Conservation (phyloP, 64 coral and sea anemone species). For the Catalaphyllia jardinei region DNA sequence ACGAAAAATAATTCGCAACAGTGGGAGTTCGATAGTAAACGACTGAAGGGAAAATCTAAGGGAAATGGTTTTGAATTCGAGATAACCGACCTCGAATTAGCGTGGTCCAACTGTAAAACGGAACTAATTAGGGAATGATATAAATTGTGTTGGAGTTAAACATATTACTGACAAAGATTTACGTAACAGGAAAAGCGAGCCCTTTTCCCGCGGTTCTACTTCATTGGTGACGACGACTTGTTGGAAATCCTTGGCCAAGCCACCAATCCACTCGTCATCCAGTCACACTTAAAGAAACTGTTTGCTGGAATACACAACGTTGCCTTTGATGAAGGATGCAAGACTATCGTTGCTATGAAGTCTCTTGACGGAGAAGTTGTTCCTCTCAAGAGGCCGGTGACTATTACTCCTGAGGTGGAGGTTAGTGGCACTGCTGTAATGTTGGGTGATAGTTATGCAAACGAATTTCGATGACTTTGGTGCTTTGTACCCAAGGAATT, state of each 20-base stretch:
- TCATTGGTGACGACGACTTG: constrained; percentile 96
- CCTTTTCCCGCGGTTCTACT: constrained; percentile 96
- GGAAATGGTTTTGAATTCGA: no score
- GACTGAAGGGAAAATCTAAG: no score
- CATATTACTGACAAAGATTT: background rate
- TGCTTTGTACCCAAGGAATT: no score
- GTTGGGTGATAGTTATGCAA: no score
- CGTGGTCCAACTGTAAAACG: no score
- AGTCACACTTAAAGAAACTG: constrained; percentile 94
- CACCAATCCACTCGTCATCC: constrained; percentile 93
- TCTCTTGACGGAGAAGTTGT: constrained; percentile 95
- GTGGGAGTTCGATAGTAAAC: no score
- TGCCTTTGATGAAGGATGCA: constrained; percentile 89
- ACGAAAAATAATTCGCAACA: no score
- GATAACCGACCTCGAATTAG: no score
- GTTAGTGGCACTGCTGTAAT: constrained; percentile 1
- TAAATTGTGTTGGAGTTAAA: no score
- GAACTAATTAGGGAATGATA: no score
- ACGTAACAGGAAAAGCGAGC: constrained; percentile 87
- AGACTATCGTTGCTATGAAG: constrained; percentile 96
- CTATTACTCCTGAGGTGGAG: constrained; percentile 96
- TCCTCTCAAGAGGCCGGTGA: constrained; percentile 83
- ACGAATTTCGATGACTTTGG: no score
- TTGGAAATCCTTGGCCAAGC: constrained; percentile 95
- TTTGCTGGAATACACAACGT: constrained; percentile 98